These are phyloP conservation scores for Epizoanthus scotinus DNA, from an alignment of 92 coral and sea anemone genomes.

Conservation along the genomic window DNA sequence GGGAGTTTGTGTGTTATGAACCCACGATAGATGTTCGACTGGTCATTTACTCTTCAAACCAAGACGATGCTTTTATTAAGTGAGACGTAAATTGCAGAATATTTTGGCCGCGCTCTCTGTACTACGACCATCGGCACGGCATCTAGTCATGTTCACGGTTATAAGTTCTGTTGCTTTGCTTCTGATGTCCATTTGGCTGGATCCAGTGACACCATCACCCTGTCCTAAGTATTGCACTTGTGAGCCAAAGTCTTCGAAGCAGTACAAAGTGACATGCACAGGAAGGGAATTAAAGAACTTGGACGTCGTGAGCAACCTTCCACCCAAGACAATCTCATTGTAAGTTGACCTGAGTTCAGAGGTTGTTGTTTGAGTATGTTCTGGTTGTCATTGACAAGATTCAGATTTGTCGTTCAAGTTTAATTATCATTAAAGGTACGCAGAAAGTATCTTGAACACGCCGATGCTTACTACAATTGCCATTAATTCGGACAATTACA, in stretches of 20 bases:
- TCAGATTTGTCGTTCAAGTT: slow-evolving; percentile 18
- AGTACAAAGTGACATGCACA: slow-evolving; percentile 15
- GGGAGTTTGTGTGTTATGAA: slow-evolving; percentile 14
- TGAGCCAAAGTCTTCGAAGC: neutral
- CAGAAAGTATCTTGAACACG: neutral
- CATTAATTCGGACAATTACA: neutral
- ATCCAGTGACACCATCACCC: slow-evolving; percentile 3
- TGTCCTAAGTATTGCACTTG: slow-evolving; percentile 28
- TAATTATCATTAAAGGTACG: neutral
- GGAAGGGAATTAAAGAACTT: neutral
- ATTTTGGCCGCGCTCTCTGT: no score
- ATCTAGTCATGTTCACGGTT: slow-evolving; percentile 21
- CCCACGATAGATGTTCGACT: slow-evolving; percentile 9
- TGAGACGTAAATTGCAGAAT: neutral
- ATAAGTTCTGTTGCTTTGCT: slow-evolving; percentile 38
- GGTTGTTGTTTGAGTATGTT: neutral
- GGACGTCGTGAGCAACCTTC: neutral
- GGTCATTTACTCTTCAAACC: neutral
- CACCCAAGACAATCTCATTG: slow-evolving; percentile 22
- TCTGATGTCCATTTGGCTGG: neutral
- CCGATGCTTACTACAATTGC: neutral
- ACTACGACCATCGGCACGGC: neutral
- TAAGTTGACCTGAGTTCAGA: slow-evolving; percentile 13
- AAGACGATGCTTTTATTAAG: neutral
- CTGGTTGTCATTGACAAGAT: neutral